phyloP scores from a whole-genome alignment of 2,797 vertebrate genomes.

The Esox masquinongy region DNA sequence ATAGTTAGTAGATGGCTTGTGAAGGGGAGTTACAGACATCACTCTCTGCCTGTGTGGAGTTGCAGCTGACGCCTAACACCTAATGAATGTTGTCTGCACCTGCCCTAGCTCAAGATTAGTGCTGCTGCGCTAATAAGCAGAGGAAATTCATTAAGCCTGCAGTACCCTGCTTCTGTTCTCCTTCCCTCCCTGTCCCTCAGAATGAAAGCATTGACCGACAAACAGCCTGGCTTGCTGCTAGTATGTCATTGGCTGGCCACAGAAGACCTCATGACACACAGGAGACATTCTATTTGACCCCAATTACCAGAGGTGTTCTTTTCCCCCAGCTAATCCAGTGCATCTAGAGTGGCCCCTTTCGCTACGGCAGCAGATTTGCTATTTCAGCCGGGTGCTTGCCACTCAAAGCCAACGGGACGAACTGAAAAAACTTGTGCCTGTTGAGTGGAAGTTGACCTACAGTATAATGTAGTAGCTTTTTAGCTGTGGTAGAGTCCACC shows the following conservation, averaged over 20 bases:
- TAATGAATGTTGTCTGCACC: slow-evolving; percentile 63
- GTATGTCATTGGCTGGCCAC: slow-evolving; percentile 49
- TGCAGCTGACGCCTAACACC: slow-evolving; percentile 59
- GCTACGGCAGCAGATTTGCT: slow-evolving; percentile 43
- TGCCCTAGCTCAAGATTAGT: slow-evolving; percentile 49
- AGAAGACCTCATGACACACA: slow-evolving; percentile 66
- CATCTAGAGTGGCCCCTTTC: slow-evolving; percentile 46
- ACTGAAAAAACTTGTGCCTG: slow-evolving; percentile 34
- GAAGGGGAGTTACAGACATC: slow-evolving; percentile 41
- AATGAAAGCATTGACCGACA: slow-evolving; percentile 49
- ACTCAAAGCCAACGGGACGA: slow-evolving; percentile 30
- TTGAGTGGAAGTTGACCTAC: slow-evolving; percentile 29
- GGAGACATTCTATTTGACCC: slow-evolving; percentile 71
- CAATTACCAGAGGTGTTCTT: slow-evolving; percentile 75
- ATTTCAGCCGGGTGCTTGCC: slow-evolving; percentile 40
- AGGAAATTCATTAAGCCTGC: slow-evolving; percentile 62
- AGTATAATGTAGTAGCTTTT: background rate
- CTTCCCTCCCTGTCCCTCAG: background rate
- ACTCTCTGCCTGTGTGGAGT: slow-evolving; percentile 56
- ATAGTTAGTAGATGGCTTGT: background rate
- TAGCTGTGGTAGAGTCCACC: slow-evolving; percentile 19
- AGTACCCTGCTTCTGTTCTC: slow-evolving; percentile 6
- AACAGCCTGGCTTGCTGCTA: slow-evolving; percentile 39
- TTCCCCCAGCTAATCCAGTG: slow-evolving; percentile 64
- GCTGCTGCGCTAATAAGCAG: slow-evolving; percentile 58